These are phyloP conservation scores for Taxidea taxus DNA, from an alignment of 2,113 vertebrate species.

Conservation along the genomic window DNA sequence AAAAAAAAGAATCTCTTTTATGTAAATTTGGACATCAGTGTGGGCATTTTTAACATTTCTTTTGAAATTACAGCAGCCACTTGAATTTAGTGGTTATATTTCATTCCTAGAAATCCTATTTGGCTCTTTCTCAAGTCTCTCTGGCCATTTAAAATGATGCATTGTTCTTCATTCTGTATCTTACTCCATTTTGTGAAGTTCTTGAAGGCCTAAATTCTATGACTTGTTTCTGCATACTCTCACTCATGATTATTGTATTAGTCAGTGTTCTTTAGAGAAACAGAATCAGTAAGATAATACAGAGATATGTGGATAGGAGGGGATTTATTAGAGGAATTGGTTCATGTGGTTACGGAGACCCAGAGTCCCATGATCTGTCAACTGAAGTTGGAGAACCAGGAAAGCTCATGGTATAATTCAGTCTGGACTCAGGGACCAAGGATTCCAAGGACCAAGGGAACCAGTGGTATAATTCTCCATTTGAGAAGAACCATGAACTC, in stretches of 20 bases:
- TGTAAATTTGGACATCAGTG: background rate
- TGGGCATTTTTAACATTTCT: background rate
- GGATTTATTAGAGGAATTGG: background rate
- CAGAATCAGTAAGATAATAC: background rate
- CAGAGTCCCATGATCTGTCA: background rate
- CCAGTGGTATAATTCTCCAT: background rate
- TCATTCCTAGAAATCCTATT: background rate
- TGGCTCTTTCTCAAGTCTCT: background rate
- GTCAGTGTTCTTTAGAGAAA: background rate
- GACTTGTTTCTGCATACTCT: background rate
- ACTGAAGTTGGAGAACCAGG: background rate
- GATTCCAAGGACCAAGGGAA: background rate
- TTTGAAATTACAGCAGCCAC: background rate
- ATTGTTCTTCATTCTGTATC: background rate
- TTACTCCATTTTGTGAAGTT: background rate
- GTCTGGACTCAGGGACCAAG: too few species aligned
- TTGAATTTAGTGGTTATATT: slow-evolving; percentile 16
- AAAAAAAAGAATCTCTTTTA: background rate
- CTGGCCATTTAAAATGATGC: background rate
- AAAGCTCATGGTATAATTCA: background rate
- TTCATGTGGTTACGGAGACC: background rate
- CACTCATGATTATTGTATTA: background rate
- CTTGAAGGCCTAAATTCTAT: background rate
- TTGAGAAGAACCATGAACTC: background rate
- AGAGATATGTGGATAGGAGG: background rate